These are phyloP conservation scores for Paratrypauchen microcephalus DNA, from an alignment of 2,797 vertebrate species.

Conservation along the genomic window DNA sequence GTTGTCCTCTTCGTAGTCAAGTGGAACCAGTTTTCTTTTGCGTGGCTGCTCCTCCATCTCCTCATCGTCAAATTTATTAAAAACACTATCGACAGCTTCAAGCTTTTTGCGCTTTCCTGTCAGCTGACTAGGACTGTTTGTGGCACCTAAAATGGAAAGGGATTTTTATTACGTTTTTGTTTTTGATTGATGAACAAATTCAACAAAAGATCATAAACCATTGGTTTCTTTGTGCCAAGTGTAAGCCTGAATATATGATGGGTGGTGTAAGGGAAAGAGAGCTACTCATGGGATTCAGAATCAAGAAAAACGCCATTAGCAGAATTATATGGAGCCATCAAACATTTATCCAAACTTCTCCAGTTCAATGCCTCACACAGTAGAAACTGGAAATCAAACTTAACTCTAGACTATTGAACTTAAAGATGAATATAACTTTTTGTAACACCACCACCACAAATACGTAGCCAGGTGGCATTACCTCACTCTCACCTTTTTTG, in stretches of 20 bases:
- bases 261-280: not conserved
- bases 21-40: slow-evolving; percentile 94
- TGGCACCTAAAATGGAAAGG: slow-evolving; percentile 78
- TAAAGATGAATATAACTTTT: too few relatives aligned
- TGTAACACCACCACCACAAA: too few relatives aligned
- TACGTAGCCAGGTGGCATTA: too few relatives aligned
- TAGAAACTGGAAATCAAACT: too few relatives aligned
- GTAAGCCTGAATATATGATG: not conserved
- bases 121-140: slow-evolving; percentile 92
- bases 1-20: slow-evolving; percentile 97
- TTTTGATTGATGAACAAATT: not conserved
- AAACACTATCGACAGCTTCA: slow-evolving; percentile 90
- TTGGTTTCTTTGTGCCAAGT: not conserved
- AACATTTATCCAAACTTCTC: too few relatives aligned
- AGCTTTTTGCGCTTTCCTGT: slow-evolving; percentile 95
- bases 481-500: too few relatives aligned
- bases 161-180: not conserved
- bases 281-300: too few relatives aligned
- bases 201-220: too few relatives aligned
- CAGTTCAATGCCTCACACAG: too few relatives aligned
- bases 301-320: too few relatives aligned
- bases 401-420: too few relatives aligned
- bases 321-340: too few relatives aligned
- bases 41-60: slow-evolving; percentile 94
- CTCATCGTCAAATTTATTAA: slow-evolving; percentile 98